These are phyloP conservation scores for Alcedo atthis DNA, from an alignment of 2,797 vertebrate species.

Conservation along the genomic window DNA sequence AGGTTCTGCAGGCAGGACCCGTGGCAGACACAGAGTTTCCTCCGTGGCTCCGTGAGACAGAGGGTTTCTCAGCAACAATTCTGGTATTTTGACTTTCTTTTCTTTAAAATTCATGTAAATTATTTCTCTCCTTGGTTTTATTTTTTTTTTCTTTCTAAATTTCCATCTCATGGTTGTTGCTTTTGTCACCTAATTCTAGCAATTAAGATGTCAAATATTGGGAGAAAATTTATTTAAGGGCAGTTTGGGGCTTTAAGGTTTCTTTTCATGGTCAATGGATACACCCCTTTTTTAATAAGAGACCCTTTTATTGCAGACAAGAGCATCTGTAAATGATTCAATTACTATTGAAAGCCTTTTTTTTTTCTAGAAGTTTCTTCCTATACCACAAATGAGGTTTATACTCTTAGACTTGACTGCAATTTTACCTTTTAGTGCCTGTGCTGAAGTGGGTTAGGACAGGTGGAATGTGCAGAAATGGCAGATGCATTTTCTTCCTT, in stretches of 20 bases:
- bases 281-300: not conserved
- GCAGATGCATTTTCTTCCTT: not conserved
- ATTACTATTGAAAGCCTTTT: not conserved
- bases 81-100: not conserved
- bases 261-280: not conserved
- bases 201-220: not conserved
- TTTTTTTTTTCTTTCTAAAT: not conserved
- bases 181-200: not conserved
- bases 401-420: not conserved
- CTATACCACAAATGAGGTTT: not conserved
- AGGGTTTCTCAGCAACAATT: not conserved
- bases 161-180: not conserved
- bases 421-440: not conserved
- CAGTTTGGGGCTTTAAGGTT: not conserved
- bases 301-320: not conserved
- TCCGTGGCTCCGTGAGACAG: not conserved
- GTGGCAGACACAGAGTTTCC: accelerated
- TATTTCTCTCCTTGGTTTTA: not conserved
- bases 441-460: not conserved
- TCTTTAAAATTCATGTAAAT: not conserved
- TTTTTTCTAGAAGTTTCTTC: not conserved
- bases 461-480: not conserved
- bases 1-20: not conserved
- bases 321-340: not conserved
- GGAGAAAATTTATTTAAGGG: not conserved